Conservation (phyloP, 1,140 invertebrate species). For the Limonius californicus region DNA sequence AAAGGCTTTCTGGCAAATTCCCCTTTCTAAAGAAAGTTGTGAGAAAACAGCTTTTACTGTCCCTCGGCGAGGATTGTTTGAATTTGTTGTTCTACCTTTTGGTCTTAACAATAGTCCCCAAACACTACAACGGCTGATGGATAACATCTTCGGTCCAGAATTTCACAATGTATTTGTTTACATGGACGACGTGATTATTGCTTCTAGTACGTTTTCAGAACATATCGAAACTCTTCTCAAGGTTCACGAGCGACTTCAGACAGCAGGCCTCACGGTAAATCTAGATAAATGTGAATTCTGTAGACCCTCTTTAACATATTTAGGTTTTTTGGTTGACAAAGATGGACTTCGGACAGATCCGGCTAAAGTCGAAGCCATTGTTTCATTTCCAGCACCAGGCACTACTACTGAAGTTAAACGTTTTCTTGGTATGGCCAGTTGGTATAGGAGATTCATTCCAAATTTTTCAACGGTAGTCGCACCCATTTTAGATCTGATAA, state of each 20-base stretch:
- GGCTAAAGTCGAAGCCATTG: slow-evolving; percentile 46
- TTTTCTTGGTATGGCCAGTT: slow-evolving; percentile 45
- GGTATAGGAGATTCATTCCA: slow-evolving; percentile 47
- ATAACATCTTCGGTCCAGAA: slow-evolving; percentile 7
- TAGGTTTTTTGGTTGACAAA: slow-evolving; percentile 37
- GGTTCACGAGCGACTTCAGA: neutral
- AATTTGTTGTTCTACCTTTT: slow-evolving; percentile 48
- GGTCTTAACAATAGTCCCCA: slow-evolving; percentile 43
- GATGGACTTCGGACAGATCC: slow-evolving; percentile 44
- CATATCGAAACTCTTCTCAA: neutral
- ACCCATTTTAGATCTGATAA: no score
- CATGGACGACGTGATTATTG: slow-evolving; percentile 19
- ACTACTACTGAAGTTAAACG: slow-evolving; percentile 39
- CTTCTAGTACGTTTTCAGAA: neutral
- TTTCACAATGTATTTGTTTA: slow-evolving; percentile 15
- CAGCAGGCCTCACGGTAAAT: neutral
- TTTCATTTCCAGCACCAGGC: slow-evolving; percentile 43
- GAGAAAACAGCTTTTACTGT: slow-evolving; percentile 47
- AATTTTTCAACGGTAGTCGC: slow-evolving; percentile 42
- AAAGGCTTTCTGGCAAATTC: slow-evolving; percentile 41
- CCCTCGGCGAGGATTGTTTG: slow-evolving; percentile 43
- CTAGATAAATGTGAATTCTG: slow-evolving; percentile 32
- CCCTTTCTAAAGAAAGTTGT: slow-evolving; percentile 15
- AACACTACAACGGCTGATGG: slow-evolving; percentile 25
- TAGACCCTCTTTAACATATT: slow-evolving; percentile 30